phyloP scores from a whole-genome alignment of 2,797 vertebrate genomes.

The Sciaenops ocellatus region DNA sequence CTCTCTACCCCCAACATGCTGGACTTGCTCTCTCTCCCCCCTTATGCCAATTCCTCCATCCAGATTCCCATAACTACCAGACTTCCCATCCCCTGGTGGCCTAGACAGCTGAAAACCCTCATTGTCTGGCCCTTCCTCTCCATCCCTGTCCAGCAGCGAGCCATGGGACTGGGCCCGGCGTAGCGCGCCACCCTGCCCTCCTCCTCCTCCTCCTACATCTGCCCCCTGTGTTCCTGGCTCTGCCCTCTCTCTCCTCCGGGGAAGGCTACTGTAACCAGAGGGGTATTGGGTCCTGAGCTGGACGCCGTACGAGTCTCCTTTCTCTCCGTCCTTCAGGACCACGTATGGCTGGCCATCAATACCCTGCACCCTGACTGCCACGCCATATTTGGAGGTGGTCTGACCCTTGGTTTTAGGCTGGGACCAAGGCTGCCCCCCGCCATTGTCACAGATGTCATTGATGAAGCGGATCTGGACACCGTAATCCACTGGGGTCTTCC shows the following conservation, averaged over 20 bases:
- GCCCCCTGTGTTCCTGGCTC: constrained; percentile 52
- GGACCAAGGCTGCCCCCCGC: constrained; percentile 75
- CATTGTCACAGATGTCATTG: constrained; percentile 82
- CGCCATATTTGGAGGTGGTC: constrained; percentile 86
- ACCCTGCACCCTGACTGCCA: constrained; percentile 94
- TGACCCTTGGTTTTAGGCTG: constrained; percentile 64
- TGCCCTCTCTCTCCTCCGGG: constrained; percentile 76
- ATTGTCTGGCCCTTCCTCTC: constrained; percentile 36
- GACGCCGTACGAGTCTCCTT: constrained; percentile 93
- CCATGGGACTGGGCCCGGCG: constrained; percentile 91
- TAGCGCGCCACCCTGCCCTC: constrained; percentile 73
- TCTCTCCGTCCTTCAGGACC: constrained; percentile 92
- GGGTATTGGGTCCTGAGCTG: constrained; percentile 85
- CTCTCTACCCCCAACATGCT: constrained; percentile 27
- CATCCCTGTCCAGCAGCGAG: constrained; percentile 86
- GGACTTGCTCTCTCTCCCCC: constrained; percentile 55
- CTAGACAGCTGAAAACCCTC: constrained; percentile 72
- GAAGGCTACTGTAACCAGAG: constrained; percentile 81
- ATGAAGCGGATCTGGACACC: constrained; percentile 97
- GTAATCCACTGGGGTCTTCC: constrained; percentile 87
- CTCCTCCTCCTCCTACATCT: constrained; percentile 45
- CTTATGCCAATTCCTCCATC: constrained; percentile 78
- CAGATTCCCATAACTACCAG: constrained; percentile 84
- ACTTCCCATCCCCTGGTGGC: constrained; percentile 72
- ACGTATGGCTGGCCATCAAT: constrained; percentile 96